Base-by-base conservation (phyloP, 2,797 vertebrate species). In the Tragelaphus oryx region DNA sequence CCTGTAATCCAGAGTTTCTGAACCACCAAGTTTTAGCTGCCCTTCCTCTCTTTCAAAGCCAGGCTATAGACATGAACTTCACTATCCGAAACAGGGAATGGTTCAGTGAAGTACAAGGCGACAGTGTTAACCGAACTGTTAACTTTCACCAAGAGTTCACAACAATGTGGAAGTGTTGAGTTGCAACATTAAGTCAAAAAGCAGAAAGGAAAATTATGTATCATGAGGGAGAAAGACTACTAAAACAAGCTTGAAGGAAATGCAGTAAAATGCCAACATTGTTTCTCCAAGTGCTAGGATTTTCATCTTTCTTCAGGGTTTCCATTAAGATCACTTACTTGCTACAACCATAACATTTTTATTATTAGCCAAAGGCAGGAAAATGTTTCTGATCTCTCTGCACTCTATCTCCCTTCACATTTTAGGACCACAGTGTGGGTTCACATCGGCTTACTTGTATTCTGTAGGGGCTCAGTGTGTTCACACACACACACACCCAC, bases 101-200 rank as follows among this genome's bases (percentile, higher is more conserved):
- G 13, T 28, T 86, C 52, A 82, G 57, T 37, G n/a, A 91, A 76
- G 20, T 65, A 55, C n/a, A 81, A 9, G 11, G 0, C 52, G n/a
- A 74, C 22, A 28, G n/a, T n/a, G 12, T 65, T 85, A 37, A 33
- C 26, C 78, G 46, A 81, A 17, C 18, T 4, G 5, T 93, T n/a
- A 14, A 10, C 76, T 91, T 82, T 96, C 62, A 83, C 60, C 8
- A 48, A n/a, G 37, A 41, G 37, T 87, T 92, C 62, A 41, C 26
- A 60, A 5, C 65, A 50, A 60, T 48, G 44, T 26, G 37, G 41
- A 48, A 83, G 3, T 59, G 28, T 1, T 80, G 65, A 87, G 26
- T 54, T 88, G 50, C 14, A 68, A 86, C 60, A 68, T 68, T 89
- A 95, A 85, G 54, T 68, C 44, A n/a, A 59, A 95, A 91, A 75